Evolutionary conservation across 1,140 invertebrate species (phyloP).

Genomic region (Phymastichus coffea): DNA sequence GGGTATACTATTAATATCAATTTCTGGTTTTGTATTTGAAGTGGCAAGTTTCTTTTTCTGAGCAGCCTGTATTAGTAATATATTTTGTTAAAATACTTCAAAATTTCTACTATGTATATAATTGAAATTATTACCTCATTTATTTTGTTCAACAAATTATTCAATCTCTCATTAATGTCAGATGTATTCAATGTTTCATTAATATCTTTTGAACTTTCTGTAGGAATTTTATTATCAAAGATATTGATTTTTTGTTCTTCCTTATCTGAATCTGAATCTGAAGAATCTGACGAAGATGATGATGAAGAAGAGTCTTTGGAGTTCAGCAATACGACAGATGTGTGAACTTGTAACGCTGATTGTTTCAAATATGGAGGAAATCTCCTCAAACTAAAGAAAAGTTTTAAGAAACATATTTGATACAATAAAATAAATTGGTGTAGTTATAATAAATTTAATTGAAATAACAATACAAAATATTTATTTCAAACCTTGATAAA

Average conservation of each 20-base stretch:
- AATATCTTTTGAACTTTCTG: constrained; percentile 5
- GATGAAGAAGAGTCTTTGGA: constrained; percentile 29
- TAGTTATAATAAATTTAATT: too few species aligned
- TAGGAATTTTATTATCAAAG: too few species aligned
- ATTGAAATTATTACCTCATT: constrained; percentile 24
- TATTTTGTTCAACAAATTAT: constrained; percentile 29
- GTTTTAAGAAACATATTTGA: too few species aligned
- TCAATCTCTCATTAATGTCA: constrained; percentile 27
- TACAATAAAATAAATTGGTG: too few species aligned
- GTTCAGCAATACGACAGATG: constrained; percentile 24
- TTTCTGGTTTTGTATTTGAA: neutral
- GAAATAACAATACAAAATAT: too few species aligned
- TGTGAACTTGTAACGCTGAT: constrained; percentile 29
- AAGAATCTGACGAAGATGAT: constrained; percentile 40
- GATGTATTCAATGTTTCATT: constrained; percentile 1
- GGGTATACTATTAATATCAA: constrained; percentile 13
- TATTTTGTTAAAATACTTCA: neutral
- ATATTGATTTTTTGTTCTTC: constrained; percentile 25
- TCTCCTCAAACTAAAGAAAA: too few species aligned
- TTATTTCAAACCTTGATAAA: too few species aligned
- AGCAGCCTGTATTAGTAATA: too few species aligned
- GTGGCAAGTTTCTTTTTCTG: neutral
- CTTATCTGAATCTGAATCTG: constrained; percentile 39
- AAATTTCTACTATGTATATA: neutral
- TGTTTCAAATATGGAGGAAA: constrained; percentile 27